Percentiles rank a stretch among this genome's conserved stretches.
phyloP scores from a whole-genome alignment of 2,113 vertebrate genomes.

The Octodon degus region DNA sequence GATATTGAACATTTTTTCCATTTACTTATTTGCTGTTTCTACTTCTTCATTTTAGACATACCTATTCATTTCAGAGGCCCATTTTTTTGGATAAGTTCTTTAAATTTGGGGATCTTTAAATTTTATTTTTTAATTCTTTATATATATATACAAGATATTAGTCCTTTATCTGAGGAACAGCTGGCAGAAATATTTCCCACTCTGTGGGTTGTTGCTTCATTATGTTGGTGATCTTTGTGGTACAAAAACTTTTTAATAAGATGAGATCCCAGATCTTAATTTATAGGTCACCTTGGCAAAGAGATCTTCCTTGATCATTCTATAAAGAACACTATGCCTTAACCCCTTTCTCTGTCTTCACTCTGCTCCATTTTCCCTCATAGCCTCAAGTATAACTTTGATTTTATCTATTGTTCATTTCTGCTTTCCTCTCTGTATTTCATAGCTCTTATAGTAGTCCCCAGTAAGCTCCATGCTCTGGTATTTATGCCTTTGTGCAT shows the following conservation, averaged over 20 bases:
- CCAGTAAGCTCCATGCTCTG: not conserved
- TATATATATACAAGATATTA: not conserved
- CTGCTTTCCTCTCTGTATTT: not conserved
- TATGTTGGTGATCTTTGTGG: not conserved
- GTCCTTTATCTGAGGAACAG: not conserved
- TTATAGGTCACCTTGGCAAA: not conserved
- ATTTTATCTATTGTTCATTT: not conserved
- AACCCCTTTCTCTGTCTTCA: not conserved
- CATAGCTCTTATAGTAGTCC: not conserved
- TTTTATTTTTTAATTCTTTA: no score
- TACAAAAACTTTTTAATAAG: not conserved
- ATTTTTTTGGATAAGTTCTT: not conserved
- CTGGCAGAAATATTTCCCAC: not conserved
- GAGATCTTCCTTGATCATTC: not conserved
- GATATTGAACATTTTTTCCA: not conserved
- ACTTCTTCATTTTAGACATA: not conserved
- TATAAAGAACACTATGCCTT: not conserved
- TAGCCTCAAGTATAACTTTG: not conserved
- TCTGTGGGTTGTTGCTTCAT: not conserved
- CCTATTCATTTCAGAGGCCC: not conserved
- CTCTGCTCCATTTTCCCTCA: not conserved
- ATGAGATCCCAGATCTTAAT: not conserved
- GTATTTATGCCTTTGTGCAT: not conserved
- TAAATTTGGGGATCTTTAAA: not conserved
- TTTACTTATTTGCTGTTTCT: not conserved